Conservation (phyloP, 1,140 invertebrate species). For the Solen grandis region DNA sequence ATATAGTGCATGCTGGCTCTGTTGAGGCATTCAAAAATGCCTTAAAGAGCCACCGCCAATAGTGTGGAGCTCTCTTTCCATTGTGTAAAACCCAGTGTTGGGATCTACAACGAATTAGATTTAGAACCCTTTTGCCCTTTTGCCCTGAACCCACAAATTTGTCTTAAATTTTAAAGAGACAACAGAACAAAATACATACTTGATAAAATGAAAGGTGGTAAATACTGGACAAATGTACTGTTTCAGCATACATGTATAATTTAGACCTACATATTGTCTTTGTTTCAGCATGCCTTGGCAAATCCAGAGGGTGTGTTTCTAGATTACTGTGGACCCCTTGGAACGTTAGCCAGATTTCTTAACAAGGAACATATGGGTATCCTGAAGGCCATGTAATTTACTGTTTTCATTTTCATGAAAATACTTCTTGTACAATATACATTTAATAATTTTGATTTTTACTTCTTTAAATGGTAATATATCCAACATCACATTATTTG, state of each 20-base stretch:
- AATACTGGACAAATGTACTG: not conserved
- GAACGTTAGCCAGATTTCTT: conserved; percentile 7
- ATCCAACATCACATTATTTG: not conserved
- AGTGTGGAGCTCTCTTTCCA: too few relatives aligned
- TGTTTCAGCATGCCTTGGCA: conserved; percentile 15
- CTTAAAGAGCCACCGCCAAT: too few relatives aligned
- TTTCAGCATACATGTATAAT: not conserved
- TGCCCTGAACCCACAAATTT: not conserved
- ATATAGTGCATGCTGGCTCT: too few relatives aligned
- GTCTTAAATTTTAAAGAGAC: not conserved
- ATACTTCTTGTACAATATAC: not conserved
- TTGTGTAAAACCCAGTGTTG: too few relatives aligned
- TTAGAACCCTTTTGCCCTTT: not conserved
- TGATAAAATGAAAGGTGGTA: not conserved
- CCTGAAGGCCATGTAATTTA: conserved; percentile 24
- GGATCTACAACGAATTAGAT: too few relatives aligned
- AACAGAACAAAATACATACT: not conserved
- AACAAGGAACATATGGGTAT: conserved; percentile 16
- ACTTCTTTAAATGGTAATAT: not conserved
- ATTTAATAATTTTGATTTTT: not conserved
- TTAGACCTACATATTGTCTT: not conserved
- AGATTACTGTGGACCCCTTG: conserved; percentile 36
- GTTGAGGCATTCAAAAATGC: too few relatives aligned
- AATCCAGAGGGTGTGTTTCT: conserved; percentile 1
- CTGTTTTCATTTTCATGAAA: not conserved